Evolutionary conservation across 1,140 invertebrate species (phyloP).

Genomic region (Ridgeia piscesae): DNA sequence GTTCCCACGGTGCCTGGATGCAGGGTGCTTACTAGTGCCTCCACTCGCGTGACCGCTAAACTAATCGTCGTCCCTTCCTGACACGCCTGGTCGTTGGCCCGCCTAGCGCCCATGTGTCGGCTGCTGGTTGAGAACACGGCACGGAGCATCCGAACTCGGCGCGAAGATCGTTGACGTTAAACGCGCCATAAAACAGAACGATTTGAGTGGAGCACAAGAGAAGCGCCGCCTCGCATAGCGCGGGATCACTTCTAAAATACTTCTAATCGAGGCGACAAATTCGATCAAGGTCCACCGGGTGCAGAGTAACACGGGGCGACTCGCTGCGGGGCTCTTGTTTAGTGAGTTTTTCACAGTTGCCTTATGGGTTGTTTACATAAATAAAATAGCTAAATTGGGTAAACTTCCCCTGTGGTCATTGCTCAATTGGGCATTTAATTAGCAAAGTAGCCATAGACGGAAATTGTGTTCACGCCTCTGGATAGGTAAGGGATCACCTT

Average conservation of each 20-base stretch:
- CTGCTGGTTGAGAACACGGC: neutral
- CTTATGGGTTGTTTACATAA: conserved; percentile 6
- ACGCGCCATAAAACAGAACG: neutral
- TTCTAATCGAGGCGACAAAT: neutral
- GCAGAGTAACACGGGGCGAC: neutral
- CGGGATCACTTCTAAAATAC: neutral
- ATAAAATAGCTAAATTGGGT: neutral
- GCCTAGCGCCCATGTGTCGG: neutral
- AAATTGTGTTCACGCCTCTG: neutral
- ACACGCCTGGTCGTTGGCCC: neutral
- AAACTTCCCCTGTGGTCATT: neutral
- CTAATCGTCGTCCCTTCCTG: neutral
- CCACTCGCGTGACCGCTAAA: neutral
- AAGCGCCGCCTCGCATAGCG: neutral
- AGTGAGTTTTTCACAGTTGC: neutral
- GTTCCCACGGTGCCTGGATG: neutral
- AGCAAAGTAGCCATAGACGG: neutral
- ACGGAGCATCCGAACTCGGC: neutral
- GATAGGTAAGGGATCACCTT: neutral
- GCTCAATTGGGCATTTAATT: conserved; percentile 5
- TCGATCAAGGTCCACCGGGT: neutral
- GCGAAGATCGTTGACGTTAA: neutral
- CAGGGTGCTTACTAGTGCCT: neutral
- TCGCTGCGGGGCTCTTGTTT: neutral
- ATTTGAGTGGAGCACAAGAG: neutral